Conservation (phyloP, 2,888 invertebrate species). For the Calameuta pallipes region DNA sequence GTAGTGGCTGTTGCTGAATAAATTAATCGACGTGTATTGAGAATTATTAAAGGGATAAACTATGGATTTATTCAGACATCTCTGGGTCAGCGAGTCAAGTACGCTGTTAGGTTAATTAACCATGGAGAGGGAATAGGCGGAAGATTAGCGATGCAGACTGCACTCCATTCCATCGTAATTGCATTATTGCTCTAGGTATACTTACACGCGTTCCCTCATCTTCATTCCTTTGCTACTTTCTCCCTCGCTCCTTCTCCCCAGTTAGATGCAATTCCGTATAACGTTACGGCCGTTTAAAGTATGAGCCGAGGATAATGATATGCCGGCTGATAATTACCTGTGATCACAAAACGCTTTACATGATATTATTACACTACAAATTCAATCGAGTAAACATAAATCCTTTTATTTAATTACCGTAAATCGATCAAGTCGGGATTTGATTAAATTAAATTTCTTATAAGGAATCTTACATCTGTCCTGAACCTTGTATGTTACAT, state of each 20-base stretch:
- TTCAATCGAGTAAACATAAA: background rate
- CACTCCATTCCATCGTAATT: constrained; percentile 34
- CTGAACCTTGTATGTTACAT: background rate
- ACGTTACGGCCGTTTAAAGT: background rate
- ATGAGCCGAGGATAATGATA: background rate
- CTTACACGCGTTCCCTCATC: background rate
- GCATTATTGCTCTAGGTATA: constrained; percentile 32
- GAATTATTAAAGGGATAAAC: background rate
- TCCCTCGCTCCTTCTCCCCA: background rate
- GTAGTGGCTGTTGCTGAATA: background rate
- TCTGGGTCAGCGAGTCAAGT: constrained; percentile 40
- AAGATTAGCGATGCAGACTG: background rate
- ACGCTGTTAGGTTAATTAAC: constrained; percentile 14
- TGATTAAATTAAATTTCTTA: background rate
- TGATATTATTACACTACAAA: background rate
- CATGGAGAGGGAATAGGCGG: background rate
- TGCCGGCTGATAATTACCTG: background rate
- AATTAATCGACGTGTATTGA: background rate
- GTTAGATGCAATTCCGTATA: background rate
- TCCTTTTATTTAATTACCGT: background rate
- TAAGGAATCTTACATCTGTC: background rate
- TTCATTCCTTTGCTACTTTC: background rate
- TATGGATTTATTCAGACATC: background rate
- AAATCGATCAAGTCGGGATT: background rate
- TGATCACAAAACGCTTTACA: background rate